Evolutionary conservation across 1,140 invertebrate genomes (phyloP).

Genomic region (Drosophila trapezifrons): DNA sequence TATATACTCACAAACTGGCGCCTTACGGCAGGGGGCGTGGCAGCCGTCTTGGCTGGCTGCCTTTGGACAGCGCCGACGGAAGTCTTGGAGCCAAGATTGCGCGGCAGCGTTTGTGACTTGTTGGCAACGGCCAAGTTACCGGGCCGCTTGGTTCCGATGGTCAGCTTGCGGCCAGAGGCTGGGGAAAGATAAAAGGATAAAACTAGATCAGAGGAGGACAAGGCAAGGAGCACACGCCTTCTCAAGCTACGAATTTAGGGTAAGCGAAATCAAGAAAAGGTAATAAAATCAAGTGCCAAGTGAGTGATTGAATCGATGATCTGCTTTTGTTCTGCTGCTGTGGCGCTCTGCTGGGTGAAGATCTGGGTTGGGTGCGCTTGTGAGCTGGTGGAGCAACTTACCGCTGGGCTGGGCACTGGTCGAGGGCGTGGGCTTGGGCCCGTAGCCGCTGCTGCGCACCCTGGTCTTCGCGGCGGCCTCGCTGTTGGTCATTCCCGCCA

Average conservation of each 20-base stretch:
- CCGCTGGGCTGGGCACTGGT: slow-evolving; percentile 26
- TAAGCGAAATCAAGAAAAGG: slow-evolving; percentile 29
- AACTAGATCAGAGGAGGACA: not conserved
- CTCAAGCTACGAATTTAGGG: slow-evolving; percentile 39
- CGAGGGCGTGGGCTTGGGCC: slow-evolving; percentile 31
- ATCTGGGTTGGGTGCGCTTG: slow-evolving; percentile 45
- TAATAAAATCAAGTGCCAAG: slow-evolving; percentile 45
- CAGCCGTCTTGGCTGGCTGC: slow-evolving; percentile 88
- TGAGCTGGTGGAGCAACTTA: slow-evolving; percentile 36
- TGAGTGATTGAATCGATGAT: slow-evolving; percentile 23
- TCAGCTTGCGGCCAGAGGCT: slow-evolving; percentile 89
- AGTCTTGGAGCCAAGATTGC: slow-evolving; percentile 91
- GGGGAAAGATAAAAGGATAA: slow-evolving; percentile 4
- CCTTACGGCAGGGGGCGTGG: slow-evolving; percentile 92
- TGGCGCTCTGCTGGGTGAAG: slow-evolving; percentile 34
- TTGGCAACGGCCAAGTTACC: slow-evolving; percentile 87
- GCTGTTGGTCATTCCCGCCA: slow-evolving; percentile 29
- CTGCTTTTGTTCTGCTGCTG: slow-evolving; percentile 33
- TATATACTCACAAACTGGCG: slow-evolving; percentile 88
- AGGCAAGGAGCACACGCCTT: no score
- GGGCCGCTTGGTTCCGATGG: slow-evolving; percentile 88
- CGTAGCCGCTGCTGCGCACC: slow-evolving; percentile 67
- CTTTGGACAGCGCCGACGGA: slow-evolving; percentile 84
- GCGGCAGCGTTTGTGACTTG: slow-evolving; percentile 92
- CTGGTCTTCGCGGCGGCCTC: slow-evolving; percentile 38